Base-by-base conservation (phyloP, 2,797 vertebrate species). In the Morelia viridis region DNA sequence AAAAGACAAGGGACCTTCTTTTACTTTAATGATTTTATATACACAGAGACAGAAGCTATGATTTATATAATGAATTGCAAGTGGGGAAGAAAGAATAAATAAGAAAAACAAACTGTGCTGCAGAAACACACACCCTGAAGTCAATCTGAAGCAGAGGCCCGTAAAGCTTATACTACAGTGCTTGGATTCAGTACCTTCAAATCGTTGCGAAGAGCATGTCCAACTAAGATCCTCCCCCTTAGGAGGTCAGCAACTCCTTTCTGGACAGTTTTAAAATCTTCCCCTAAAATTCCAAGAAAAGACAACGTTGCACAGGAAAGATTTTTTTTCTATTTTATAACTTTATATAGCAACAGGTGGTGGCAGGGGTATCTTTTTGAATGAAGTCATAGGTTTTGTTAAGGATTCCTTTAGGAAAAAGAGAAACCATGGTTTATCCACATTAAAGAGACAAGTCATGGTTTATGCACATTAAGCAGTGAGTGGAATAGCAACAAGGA, bases 201-300 rank as follows among this genome's bases (percentile, higher is more conserved):
- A 90, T 99, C 99, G 2, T 99, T 99, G 94, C 97, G 97, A 12
- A 99, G 91, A 0, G 99, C 98, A 0, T 99, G 99, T 83, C 99
- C 99, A 2, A 99, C 99, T 31, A 99, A 97, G 91, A 98, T 95
- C 92, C 99, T 98, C 92, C 98, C 98, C 5, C 96, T 94, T 57
- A 99, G 93, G 95, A 99, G 98, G 8, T 98, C 97, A 0, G 98
- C 98, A 0, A 99, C 99, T 89, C 99, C 99, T 92, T 96, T 97
- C 97, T 98, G 99, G 35, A 99, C 98, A 0, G 97, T 97, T 84
- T 94, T 97, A 3, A 98, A 92, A 2, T 98, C 91, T 95, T 98
- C 99, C 46, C 99, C 99, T 99, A 92, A 85, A 95, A 80, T 80
- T 71, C 17, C 5, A 35, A 68, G 11, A 71, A 11, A 24, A 0